Base-by-base conservation (phyloP, 1,140 invertebrate genomes). In the Zaprionus ghesquierei region DNA sequence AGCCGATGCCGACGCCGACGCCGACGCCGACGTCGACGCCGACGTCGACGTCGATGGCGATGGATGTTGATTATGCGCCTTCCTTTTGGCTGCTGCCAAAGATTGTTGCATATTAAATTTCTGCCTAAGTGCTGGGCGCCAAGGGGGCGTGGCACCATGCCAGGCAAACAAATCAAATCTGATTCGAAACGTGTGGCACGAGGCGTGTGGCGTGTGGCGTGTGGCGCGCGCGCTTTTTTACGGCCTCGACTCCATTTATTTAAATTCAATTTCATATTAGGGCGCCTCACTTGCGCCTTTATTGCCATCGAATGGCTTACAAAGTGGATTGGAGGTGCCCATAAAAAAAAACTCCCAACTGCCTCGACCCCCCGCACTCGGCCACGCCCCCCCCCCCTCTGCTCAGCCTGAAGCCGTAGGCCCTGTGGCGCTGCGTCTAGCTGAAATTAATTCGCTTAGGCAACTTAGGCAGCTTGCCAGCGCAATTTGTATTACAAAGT, bases 181-280 rank as follows among this genome's bases (percentile, higher is more conserved):
- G 54, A 79, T 79, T 79, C 75, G 82, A 64, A 85, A 75, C 72
- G 66, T 71, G 71, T 69, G 74, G 33, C 53, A 51, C 27, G 33
- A 61, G 61, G 53, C 22, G 76, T 65, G 55, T 55, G 25, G 3
- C 1, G n/a, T n/a, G n/a, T 27, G 25, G 64, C 59, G n/a, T n/a
- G n/a, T 70, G 69, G 65, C 73, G 50, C 35, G 35, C 35, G 5
- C 2, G 68, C 66, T 72, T 87, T 86, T 86, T 86, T 86, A 86
- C 70, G 84, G 62, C 25, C 46, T 78, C 84, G 62, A 70, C 79
- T 89, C 69, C 84, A 82, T 87, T 87, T 87, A 87, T 87, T 87
- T 89, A 87, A 87, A 89, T 87, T 87, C 84, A 87, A 87, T 87
- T 89, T 87, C 68, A 79, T 87, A 87, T 87, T 86, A 87, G 82